Conservation (phyloP, 1,140 invertebrate species). For the Drosophila bocqueti region DNA sequence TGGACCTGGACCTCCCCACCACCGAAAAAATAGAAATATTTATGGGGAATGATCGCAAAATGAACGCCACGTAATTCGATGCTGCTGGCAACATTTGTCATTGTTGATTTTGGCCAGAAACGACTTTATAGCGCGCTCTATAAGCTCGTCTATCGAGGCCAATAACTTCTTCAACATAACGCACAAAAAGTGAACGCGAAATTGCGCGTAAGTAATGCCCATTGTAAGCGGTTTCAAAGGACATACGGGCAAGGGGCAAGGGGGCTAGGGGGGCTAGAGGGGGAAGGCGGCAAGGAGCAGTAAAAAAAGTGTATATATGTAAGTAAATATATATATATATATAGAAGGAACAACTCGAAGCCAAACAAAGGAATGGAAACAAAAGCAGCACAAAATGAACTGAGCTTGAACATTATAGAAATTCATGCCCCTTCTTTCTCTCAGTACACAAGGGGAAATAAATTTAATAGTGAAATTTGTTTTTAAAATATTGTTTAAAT, state of each 20-base stretch:
- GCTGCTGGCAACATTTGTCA: constrained; percentile 70
- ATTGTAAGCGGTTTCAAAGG: constrained; percentile 46
- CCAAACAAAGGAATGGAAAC: constrained; percentile 59
- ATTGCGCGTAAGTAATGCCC: constrained; percentile 77
- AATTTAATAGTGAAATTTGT: background rate
- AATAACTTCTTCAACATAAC: constrained; percentile 62
- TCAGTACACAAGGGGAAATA: constrained; percentile 6
- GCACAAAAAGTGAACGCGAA: constrained; percentile 73
- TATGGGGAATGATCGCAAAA: constrained; percentile 65
- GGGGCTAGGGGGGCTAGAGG: background rate
- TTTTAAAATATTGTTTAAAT: background rate
- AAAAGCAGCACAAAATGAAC: constrained; percentile 56
- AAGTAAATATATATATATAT: background rate
- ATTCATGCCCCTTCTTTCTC: constrained; percentile 16
- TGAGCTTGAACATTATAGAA: constrained; percentile 57
- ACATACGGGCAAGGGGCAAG: constrained; percentile 6
- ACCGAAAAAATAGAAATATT: constrained; percentile 59
- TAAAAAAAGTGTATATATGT: background rate
- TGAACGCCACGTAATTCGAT: constrained; percentile 74
- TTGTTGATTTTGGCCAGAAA: constrained; percentile 71
- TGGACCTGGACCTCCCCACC: constrained; percentile 9
- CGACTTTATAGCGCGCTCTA: constrained; percentile 50
- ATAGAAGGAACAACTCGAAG: constrained; percentile 22
- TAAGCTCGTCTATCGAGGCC: constrained; percentile 38
- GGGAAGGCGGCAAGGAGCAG: background rate